Evolutionary conservation across 2,888 invertebrate genomes (phyloP).

Genomic region (Ophraella communa): DNA sequence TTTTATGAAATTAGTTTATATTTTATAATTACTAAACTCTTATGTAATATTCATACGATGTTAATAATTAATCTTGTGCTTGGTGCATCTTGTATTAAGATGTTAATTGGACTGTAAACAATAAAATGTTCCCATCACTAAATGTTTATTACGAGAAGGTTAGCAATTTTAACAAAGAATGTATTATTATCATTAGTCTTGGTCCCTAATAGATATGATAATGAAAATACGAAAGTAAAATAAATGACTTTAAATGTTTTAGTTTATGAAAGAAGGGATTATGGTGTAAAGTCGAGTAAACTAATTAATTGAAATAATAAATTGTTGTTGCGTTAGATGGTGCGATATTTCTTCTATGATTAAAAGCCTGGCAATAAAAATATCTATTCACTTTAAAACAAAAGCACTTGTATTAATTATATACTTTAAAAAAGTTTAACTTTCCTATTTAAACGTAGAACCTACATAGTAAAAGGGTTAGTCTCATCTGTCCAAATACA

Average conservation of each 20-base stretch:
- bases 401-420: background rate
- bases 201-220: background rate
- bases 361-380: background rate
- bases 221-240: background rate
- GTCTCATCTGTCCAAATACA: too few relatives aligned
- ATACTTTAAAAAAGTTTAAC: too few relatives aligned
- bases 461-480: too few relatives aligned
- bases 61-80: too few relatives aligned
- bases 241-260: background rate
- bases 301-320: background rate
- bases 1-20: too few relatives aligned
- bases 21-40: too few relatives aligned
- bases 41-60: too few relatives aligned
- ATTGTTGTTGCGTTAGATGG: background rate
- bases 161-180: background rate
- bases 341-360: background rate
- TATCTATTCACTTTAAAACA: background rate
- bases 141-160: background rate
- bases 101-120: too few relatives aligned
- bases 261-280: constrained; percentile 4
- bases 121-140: too few relatives aligned
- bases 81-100: too few relatives aligned
- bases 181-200: background rate
- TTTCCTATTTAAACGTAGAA: too few relatives aligned
- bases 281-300: background rate